These are phyloP conservation scores for Nephrotoma flavescens DNA, from an alignment of 2,888 invertebrate genomes.

Conservation along the genomic window DNA sequence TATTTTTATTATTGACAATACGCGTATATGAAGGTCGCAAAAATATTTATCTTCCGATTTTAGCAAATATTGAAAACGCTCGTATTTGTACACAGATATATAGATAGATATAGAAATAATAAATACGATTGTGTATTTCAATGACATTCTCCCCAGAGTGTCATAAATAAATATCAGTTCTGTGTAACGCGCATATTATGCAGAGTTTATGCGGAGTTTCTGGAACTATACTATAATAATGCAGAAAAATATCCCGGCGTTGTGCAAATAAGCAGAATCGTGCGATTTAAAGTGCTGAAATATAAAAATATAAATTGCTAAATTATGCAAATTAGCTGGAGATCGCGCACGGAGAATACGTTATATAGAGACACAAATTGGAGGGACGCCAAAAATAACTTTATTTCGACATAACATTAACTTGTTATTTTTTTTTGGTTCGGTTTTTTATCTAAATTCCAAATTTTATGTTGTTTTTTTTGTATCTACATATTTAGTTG, in stretches of 20 bases:
- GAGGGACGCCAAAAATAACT: neutral
- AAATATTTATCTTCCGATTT: neutral
- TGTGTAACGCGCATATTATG: neutral
- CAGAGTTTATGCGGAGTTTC: neutral
- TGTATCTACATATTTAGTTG: neutral
- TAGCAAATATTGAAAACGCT: neutral
- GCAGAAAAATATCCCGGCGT: neutral
- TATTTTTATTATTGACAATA: neutral
- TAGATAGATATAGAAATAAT: neutral
- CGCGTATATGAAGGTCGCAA: neutral
- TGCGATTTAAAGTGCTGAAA: neutral
- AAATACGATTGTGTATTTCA: too few relatives aligned
- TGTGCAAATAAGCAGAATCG: neutral
- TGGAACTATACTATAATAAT: neutral
- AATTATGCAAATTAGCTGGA: neutral
- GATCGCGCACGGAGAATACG: neutral
- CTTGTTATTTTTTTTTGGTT: neutral
- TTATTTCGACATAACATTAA: neutral
- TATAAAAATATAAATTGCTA: neutral
- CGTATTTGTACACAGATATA: neutral
- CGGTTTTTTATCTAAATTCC: neutral
- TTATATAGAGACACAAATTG: neutral
- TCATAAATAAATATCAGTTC: neutral
- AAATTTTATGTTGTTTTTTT: neutral
- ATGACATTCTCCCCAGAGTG: neutral